Conservation (phyloP, 2,888 invertebrate species). For the Tipula lateralis region DNA sequence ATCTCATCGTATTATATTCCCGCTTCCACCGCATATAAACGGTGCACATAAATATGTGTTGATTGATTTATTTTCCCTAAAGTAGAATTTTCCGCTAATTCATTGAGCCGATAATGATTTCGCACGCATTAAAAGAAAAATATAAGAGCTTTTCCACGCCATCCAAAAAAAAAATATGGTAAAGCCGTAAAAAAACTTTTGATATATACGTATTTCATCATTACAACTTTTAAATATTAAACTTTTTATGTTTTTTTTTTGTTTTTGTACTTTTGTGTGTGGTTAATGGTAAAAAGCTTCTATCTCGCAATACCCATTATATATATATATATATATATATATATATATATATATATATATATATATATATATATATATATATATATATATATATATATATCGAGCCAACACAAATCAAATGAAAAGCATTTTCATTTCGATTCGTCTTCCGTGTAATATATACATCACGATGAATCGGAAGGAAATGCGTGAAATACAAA, state of each 20-base stretch:
- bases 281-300: background rate
- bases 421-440: background rate
- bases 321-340: no score
- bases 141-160: background rate
- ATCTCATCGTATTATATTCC: background rate
- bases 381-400: background rate
- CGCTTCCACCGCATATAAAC: background rate
- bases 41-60: background rate
- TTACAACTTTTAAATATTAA: background rate
- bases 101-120: background rate
- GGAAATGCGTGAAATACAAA: constrained; percentile 19
- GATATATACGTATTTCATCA: background rate
- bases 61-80: constrained; percentile 2
- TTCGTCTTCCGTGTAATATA: background rate
- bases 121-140: background rate
- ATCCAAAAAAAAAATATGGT: background rate
- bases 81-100: background rate
- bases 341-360: no score
- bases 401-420: background rate
- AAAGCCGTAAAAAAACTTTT: background rate
- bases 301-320: no score
- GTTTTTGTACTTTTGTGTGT: background rate
- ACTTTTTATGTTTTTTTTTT: background rate
- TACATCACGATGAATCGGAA: background rate
- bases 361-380: no score